Evolutionary conservation across 2,797 vertebrate genomes (phyloP), one percentile per base, ranked within the genome.

Genomic region (Leptoclinus maculatus): DNA sequence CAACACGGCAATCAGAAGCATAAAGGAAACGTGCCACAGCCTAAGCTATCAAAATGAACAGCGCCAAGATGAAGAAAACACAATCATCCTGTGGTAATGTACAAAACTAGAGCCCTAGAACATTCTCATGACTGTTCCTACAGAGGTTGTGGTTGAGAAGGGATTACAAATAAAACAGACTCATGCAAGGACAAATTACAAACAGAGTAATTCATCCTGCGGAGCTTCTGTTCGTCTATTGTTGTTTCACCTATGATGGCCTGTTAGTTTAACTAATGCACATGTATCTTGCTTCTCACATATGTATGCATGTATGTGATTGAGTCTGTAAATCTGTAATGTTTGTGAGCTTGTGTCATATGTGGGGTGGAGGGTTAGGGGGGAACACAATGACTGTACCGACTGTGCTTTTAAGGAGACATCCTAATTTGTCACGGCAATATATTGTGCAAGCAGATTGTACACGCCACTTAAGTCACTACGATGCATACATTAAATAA

Each of bases 241-340:
- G 78, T 66, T 27, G 14, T 54, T 59, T 78, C 79, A 78, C 17
- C 62, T 73, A 49, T 73, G 0, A 73, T 66, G 49, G 5, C 43
- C 68, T 47, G 63, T 65, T 77, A 72, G 70, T 85, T 79, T 67
- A 27, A 0, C 58, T 74, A 27, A 84, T 68, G 36, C 21, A 71
- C 36, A 66, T 77, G 1, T 1, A 53, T 25, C 32, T 39, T 38
- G 25, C 36, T 65, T 41, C 23, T 57, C 43, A 64, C 21, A 74
- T 27, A 38, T 8, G 51, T 29, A 47, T n/a, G 45, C 62, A 32
- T 23, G 34, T 23, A 27, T 34, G 25, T 9, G 11, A 8, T 8
- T 56, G 27, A 56, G 56, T 60, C 16, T 17, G 27, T 21, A 25
- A 13, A 59, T 57, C 5, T 32, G 45, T 17, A 16, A 23, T 17